Percentiles rank a stretch among this genome's conserved stretches.
These are phyloP conservation scores for Spea bombifrons DNA, from an alignment of 2,113 vertebrate genomes.

Conservation along the genomic window DNA sequence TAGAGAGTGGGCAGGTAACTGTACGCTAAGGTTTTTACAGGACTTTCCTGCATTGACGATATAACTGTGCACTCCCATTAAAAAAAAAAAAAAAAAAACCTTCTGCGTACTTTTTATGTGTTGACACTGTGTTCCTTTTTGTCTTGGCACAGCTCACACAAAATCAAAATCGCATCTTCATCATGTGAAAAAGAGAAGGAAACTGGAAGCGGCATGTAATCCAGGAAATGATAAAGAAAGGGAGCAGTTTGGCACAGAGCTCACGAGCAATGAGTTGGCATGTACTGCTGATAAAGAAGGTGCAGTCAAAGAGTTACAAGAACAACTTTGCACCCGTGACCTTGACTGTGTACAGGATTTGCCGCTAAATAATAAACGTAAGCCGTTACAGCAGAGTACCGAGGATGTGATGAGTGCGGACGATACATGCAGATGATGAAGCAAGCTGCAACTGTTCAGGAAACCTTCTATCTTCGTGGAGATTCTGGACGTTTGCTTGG, in stretches of 20 bases:
- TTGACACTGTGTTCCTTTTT: slow-evolving; percentile 43
- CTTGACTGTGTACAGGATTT: too few relatives aligned
- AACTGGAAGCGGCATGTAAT: slow-evolving; percentile 53
- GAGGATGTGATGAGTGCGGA: too few relatives aligned
- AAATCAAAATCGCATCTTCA: slow-evolving; percentile 86
- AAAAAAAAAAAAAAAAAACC: neutral
- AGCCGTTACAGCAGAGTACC: too few relatives aligned
- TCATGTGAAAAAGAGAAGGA: slow-evolving; percentile 79
- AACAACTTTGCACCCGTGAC: too few relatives aligned
- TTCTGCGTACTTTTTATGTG: neutral
- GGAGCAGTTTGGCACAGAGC: neutral
- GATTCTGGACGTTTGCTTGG: too few relatives aligned
- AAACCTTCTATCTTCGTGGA: too few relatives aligned
- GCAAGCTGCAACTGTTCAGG: too few relatives aligned
- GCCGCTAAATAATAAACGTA: too few relatives aligned
- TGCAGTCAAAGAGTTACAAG: neutral
- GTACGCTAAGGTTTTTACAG: neutral
- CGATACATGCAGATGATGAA: too few relatives aligned
- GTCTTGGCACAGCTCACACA: slow-evolving; percentile 74
- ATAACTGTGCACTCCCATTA: neutral
- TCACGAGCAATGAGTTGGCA: neutral
- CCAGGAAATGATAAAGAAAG: neutral
- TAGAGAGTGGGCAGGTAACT: slow-evolving; percentile 88
- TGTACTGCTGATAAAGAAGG: neutral
- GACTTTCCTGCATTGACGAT: neutral